Evolutionary conservation across 2,113 vertebrate species (phyloP), one percentile per base, ranked within the genome.

Genomic region (Xenotilapia leptura): DNA sequence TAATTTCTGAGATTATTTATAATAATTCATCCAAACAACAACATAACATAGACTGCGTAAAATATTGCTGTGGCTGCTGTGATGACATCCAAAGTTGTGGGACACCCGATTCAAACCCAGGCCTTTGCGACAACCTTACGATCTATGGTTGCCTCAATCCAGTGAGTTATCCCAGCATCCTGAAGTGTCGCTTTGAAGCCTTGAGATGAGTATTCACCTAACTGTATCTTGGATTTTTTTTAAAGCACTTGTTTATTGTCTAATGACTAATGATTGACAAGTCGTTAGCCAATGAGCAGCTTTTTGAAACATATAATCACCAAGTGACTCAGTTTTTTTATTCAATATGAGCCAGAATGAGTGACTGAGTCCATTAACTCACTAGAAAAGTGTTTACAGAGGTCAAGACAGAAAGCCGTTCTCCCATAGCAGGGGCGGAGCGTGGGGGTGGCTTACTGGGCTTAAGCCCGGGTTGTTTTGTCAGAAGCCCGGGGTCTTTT

Each of bases 1-100:
- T 3, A 1, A 62, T 62, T 62, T 62, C 31, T 36, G 58, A 62
- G 31, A 36, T 62, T n/a, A 62, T 62, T 62, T 62, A 36, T 36
- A 36, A 62, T 62, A 62, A 36, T 62, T 65, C 4, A 70, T 38
- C 10, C 60, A 38, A 65, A 23, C 2, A 42, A 23, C n/a, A 42
- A 70, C 12, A 40, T 40, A 70, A 40, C 11, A 68, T 40, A 68
- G 62, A 4, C 19, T 0, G 0, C 0, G 0, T 70, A 42, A 70
- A 70, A 70, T 14, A 15, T 23, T 9, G 65, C 36, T 6, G n/a
- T 70, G 65, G 36, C 1, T 70, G 8, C 65, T 23, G n/a, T 26
- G 65, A 73, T 23, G 21, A 4, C 65, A 45, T 73, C 38, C 38
- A 21, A 73, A 45, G 65, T 73, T 73, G 38, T 73, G 38, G 60